A percentile compares a stretch with the other conserved stretches of the same genome.
These are phyloP conservation scores for Sphyrna mokarran DNA, from an alignment of 2,113 vertebrate genomes.

Conservation along the genomic window DNA sequence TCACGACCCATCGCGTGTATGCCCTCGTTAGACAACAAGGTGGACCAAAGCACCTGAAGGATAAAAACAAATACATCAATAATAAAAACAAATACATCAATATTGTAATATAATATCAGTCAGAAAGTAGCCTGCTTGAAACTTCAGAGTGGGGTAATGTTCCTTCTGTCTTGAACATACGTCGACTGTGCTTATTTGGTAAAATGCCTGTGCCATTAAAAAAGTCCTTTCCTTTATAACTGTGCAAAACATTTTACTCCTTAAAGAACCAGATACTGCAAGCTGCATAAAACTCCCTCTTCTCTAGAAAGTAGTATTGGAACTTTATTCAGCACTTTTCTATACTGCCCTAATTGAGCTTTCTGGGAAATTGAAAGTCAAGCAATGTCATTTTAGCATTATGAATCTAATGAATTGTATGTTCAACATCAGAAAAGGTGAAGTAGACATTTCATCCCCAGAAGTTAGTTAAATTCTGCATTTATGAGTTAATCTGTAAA, in stretches of 20 bases:
- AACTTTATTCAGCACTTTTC: neutral
- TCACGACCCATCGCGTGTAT: too few species aligned
- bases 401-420: too few species aligned
- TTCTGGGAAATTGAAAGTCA: neutral
- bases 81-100: too few species aligned
- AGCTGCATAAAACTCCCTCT: neutral
- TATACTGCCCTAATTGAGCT: neutral
- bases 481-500: neutral
- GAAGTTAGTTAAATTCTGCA: neutral
- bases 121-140: neutral
- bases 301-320: neutral
- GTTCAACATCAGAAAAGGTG: neutral
- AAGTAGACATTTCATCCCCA: neutral
- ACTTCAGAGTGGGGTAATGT: neutral
- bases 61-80: too few species aligned
- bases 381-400: neutral
- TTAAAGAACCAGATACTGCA: too few species aligned
- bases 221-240: too few species aligned
- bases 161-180: too few species aligned
- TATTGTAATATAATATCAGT: neutral
- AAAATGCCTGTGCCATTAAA: too few species aligned
- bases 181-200: too few species aligned
- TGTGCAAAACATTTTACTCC: too few species aligned
- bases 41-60: too few species aligned
- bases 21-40: too few species aligned